Evolutionary conservation across 2,797 vertebrate genomes (phyloP), one percentile per base, ranked within the genome.

Genomic region (Sebastes cheni): DNA sequence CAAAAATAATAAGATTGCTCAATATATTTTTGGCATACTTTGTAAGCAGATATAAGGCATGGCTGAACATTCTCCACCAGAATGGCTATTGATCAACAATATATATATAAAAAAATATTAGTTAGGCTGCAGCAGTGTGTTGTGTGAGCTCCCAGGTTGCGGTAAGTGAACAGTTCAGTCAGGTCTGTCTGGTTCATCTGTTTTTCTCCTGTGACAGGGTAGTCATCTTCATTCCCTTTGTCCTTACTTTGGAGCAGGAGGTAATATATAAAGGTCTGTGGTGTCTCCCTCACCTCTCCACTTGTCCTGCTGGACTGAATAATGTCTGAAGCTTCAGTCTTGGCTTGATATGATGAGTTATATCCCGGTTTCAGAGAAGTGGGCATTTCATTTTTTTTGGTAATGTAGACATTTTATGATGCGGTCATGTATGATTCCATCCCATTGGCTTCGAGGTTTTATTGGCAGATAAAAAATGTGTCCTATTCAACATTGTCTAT

Each of bases 201-300:
- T 93, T 93, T 89, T 84, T 55, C 18, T 50, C 77, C 75, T 8
- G 60, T 95, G 94, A 95, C 94, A 94, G 93, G 87, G 84, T 75
- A 95, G 95, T 92, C 93, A 95, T 95, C 94, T 95, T 95, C 92
- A 94, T 95, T 95, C 90, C 81, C 91, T 93, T 95, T 94, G 94
- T 94, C 94, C 95, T 96, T 95, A 94, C 93, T 94, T 93, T 91
- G 92, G 89, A 92, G 91, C 93, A 90, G 85, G 86, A 89, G 92
- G 90, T 90, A 89, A 95, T 95, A 93, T 93, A 93, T 95, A 95
- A 94, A 95, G 88, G 87, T 78, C 91, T 89, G 76, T 55, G 83
- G 91, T 86, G 91, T 92, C 93, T 91, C 86, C 82, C 90, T 92
- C 87, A 84, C 92, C 90, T 92, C 91, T 90, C 85, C 88, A 81